Evolutionary conservation across 2,113 vertebrate genomes (phyloP).

Genomic region (Solenodon paradoxus): DNA sequence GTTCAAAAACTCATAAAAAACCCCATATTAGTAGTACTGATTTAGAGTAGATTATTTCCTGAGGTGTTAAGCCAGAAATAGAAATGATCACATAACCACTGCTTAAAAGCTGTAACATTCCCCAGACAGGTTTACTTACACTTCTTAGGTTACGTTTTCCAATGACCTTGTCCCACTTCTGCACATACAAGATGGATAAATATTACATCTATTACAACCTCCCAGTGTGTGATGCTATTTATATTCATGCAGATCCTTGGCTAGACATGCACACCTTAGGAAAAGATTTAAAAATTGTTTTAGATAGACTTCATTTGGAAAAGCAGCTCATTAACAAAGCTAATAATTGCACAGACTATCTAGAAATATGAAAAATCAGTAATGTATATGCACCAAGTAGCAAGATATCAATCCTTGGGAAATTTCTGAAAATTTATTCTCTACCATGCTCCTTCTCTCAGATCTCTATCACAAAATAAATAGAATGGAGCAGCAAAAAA

Average conservation of each 20-base stretch:
- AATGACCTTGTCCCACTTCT: conserved; percentile 72
- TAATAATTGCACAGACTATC: conserved; percentile 34
- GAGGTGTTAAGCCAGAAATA: conserved; percentile 57
- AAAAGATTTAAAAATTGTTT: conserved; percentile 53
- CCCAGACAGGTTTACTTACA: conserved; percentile 72
- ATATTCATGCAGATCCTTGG: conserved; percentile 43
- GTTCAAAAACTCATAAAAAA: conserved; percentile 50
- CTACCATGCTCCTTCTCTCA: background rate
- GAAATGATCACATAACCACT: conserved; percentile 61
- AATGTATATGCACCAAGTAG: background rate
- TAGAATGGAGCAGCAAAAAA: background rate
- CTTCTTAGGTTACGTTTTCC: conserved; percentile 64
- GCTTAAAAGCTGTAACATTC: conserved; percentile 58
- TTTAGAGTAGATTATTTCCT: conserved; percentile 53
- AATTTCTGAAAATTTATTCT: conserved; percentile 14
- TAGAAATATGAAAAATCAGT: conserved; percentile 33
- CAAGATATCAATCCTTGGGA: background rate
- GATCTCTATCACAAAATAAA: background rate
- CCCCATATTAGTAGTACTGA: conserved; percentile 52
- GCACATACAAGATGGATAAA: conserved; percentile 50
- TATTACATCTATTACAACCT: conserved; percentile 70
- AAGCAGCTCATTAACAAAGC: conserved; percentile 39
- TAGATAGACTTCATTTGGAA: background rate
- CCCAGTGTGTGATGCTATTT: conserved; percentile 64
- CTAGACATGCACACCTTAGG: background rate